Evolutionary conservation across 2,113 vertebrate genomes (phyloP), one percentile per base, ranked within the genome.

Genomic region (Melanerpes formicivorus): DNA sequence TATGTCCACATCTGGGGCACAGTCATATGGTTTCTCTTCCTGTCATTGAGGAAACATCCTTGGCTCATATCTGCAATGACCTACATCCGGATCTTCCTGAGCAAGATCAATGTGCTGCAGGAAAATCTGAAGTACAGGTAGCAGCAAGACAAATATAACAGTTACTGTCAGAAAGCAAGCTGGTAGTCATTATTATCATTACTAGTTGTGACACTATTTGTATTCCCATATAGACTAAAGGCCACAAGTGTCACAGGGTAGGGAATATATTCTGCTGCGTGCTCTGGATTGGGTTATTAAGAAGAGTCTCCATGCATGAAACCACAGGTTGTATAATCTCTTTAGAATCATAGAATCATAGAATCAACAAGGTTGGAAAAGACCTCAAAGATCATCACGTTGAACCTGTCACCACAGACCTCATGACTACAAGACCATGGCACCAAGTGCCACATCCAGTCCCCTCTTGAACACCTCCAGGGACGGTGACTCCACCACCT

Each of bases 271-370:
- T 85, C 66, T 93, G 67, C 52, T 60, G 63, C 37, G 29, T 93
- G 75, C 60, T 70, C 72, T 65, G 37, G 25, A 85, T 89, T n/a
- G 42, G 18, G 62, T 74, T 76, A 87, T 93, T 95, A 88, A 88
- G 66, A 91, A 78, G 62, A 88, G 34, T 26, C 65, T 90, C 88
- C 32, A 30, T 37, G 34, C 55, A 84, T 69, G 62, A 94, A 93
- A 87, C 69, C 58, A 87, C 56, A 72, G 18, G 52, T 19, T 34
- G 3, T 21, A 63, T 80, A 90, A 60, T 86, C 71, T 90, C 78
- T 88, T 92, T 59, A 90, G 37, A 40, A 40, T 40, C 40, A 40
- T 56, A 90, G 40, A 11, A 40, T 40, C 40, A 40, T 11, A 40
- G 40, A 11, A 40, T 40, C 40, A 40, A 11, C 11, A 11, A 40